phyloP scores from a whole-genome alignment of 1,140 invertebrate species.

The Diploscapter pachys region DNA sequence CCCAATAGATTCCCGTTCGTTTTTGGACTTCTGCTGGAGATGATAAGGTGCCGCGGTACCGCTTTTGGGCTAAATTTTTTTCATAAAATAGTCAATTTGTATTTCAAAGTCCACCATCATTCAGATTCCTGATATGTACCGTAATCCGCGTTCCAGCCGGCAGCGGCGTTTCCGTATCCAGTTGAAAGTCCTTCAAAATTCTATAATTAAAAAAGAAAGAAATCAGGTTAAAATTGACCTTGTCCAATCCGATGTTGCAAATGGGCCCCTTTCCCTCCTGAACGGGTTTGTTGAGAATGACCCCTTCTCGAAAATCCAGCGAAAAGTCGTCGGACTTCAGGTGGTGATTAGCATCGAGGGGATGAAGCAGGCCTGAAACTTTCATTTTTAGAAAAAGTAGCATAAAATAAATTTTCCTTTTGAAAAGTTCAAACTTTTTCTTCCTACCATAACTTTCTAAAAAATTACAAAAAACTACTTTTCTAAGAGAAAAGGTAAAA shows the following conservation, averaged over 20 bases:
- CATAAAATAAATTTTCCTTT: too few species aligned
- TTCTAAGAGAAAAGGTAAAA: conserved; percentile 10
- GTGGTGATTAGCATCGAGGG: conserved; percentile 87
- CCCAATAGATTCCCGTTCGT: conserved; percentile 86
- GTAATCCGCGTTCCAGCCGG: conserved; percentile 80
- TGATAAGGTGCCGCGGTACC: conserved; percentile 73
- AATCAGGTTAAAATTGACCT: conserved; percentile 45
- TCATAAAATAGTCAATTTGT: conserved; percentile 5
- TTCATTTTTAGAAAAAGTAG: too few species aligned
- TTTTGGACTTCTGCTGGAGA: conserved; percentile 72
- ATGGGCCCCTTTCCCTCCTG: conserved; percentile 72
- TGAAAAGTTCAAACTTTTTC: too few species aligned
- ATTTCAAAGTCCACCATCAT: not conserved
- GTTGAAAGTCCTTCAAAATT: conserved; percentile 64
- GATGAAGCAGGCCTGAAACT: conserved; percentile 76
- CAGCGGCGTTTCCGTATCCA: conserved; percentile 75
- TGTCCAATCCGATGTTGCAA: conserved; percentile 79
- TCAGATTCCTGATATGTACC: conserved; percentile 66
- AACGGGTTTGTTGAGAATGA: conserved; percentile 74
- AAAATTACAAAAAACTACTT: conserved; percentile 16
- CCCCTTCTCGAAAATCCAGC: conserved; percentile 71
- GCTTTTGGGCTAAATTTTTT: not conserved
- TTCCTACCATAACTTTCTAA: too few species aligned
- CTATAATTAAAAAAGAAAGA: not conserved
- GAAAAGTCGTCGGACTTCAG: conserved; percentile 73